Evolutionary conservation across 1,140 invertebrate genomes (phyloP), one percentile per base, ranked within the genome.

Genomic region (Drosophila sechellia): DNA sequence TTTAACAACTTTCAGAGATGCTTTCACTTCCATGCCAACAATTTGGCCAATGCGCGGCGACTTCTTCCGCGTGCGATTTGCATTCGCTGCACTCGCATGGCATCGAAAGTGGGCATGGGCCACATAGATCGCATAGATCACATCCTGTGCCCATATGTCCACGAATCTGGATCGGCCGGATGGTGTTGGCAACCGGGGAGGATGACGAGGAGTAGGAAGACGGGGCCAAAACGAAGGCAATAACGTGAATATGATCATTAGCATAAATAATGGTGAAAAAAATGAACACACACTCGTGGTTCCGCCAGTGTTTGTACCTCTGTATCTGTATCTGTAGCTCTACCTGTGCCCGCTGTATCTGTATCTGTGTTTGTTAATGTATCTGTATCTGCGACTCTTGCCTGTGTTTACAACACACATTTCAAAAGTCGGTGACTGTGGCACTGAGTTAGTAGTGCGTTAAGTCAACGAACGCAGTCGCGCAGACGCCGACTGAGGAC

Each of bases 401-500:
- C 66, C 71, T 73, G 59, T 77, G 74, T 77, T 77, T 85, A 85
- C 81, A 86, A 85, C 74, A 85, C 81, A 87, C 84, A 87, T 86
- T 87, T 86, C 85, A 89, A 91, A 89, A 90, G 85, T 91, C 90
- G 90, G 90, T 91, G 81, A 86, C 81, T 86, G 77, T 86, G 81
- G 81, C 81, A 86, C 77, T 85, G 77, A 85, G 81, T 85, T 85
- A 85, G 81, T 86, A 86, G 90, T 91, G 85, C 90, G 84, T 90
- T 85, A 89, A 91, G 89, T 91, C 89, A 91, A 91, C 81, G 89
- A 91, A 81, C 89, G 89, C 83, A 64, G 86, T 58, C 86, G 86
- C 81, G 81, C 69, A 87, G 81, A 78, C 83, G 83, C 60, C 35
- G 46, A 42, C 46, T 4, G 46, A 10, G 46, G 46, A 31, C 58